Conservation (phyloP, 1,140 invertebrate genomes). For the Drosophila serrata region DNA sequence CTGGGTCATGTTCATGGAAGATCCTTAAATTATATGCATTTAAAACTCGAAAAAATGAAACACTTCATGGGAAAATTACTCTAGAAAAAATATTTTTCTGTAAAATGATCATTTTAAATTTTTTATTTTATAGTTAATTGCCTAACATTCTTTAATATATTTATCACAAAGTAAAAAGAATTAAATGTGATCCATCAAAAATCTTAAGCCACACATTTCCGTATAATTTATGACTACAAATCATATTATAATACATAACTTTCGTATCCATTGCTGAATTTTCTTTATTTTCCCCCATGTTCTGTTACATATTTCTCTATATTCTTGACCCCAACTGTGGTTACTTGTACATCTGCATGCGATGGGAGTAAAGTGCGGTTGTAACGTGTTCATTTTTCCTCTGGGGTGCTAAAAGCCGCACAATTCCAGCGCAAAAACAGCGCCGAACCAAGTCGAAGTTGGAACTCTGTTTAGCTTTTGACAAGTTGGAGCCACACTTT, state of each 20-base stretch:
- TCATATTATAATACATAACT: too few species aligned
- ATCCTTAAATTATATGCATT: too few species aligned
- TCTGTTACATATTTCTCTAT: neutral
- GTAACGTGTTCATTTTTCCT: conserved; percentile 76
- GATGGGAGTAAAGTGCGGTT: conserved; percentile 28
- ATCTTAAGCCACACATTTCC: neutral
- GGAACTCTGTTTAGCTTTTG: conserved; percentile 67
- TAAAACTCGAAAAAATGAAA: neutral
- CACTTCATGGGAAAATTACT: neutral
- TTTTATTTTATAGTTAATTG: neutral
- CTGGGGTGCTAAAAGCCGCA: conserved; percentile 72
- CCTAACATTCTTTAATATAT: too few species aligned
- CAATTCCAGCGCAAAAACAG: conserved; percentile 31
- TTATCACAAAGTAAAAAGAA: neutral
- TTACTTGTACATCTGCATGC: conserved; percentile 27
- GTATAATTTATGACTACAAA: neutral
- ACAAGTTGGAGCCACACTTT: conserved; percentile 61
- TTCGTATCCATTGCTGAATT: too few species aligned
- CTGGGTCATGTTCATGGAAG: neutral
- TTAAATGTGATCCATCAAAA: neutral
- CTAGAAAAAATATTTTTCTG: neutral
- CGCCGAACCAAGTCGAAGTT: conserved; percentile 24
- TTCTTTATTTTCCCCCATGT: neutral
- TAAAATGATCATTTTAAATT: too few species aligned
- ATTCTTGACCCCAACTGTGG: conserved; percentile 9